phyloP scores from a whole-genome alignment of 2,888 invertebrate species.

The Lasioglossum leucozonium region DNA sequence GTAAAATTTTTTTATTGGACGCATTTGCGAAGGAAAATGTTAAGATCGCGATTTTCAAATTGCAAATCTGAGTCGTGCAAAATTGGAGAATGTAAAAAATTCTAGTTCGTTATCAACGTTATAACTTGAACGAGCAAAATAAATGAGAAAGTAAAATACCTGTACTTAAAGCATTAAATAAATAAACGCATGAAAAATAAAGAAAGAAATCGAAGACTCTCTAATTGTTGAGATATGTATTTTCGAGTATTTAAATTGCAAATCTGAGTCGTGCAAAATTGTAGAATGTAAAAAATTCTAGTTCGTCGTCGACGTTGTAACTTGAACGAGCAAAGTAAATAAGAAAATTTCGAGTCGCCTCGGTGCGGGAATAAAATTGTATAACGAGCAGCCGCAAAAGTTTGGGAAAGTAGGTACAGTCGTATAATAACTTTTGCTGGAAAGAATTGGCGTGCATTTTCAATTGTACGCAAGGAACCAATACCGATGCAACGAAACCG shows the following conservation, averaged over 20 bases:
- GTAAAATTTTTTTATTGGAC: too few species aligned
- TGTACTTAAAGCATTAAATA: too few species aligned
- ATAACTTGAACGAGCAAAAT: background rate
- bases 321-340: background rate
- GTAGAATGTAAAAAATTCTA: background rate
- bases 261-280: background rate
- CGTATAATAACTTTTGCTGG: background rate
- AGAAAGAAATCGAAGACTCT: too few species aligned
- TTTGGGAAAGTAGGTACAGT: background rate
- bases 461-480: constrained; percentile 33
- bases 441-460: constrained; percentile 29
- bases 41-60: too few species aligned
- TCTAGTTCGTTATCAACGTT: background rate
- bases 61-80: background rate
- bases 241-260: background rate
- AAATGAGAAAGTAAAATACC: too few species aligned
- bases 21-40: too few species aligned
- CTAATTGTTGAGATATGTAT: too few species aligned
- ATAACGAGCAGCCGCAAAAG: background rate
- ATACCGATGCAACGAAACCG: constrained; percentile 32
- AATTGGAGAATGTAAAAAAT: background rate
- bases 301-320: background rate
- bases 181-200: too few species aligned
- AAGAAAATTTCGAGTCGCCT: background rate
- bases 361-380: background rate